These are phyloP conservation scores for Nematolebias whitei DNA, from an alignment of 2,113 vertebrate species.

Conservation along the genomic window DNA sequence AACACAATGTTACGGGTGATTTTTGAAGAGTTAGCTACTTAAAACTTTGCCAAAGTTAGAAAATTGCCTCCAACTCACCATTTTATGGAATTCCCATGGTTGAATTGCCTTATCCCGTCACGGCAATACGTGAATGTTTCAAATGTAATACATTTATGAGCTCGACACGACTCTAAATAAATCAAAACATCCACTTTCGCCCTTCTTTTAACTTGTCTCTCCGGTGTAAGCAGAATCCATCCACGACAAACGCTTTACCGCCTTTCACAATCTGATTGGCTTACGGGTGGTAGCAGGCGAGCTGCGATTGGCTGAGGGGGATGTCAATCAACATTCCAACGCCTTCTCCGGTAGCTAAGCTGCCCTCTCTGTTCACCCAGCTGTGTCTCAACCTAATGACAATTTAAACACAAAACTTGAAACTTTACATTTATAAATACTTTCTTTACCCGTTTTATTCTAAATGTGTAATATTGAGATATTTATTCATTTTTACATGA, in stretches of 20 bases:
- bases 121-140: not conserved
- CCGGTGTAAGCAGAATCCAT: slow-evolving; percentile 65
- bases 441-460: no score
- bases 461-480: no score
- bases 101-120: not conserved
- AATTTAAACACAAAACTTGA: not conserved
- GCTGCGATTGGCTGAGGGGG: slow-evolving; percentile 52
- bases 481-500: no score
- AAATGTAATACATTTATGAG: slow-evolving; percentile 16
- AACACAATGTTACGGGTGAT: not conserved
- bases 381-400: slow-evolving; percentile 31
- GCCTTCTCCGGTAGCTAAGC: slow-evolving; percentile 27
- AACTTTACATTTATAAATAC: not conserved
- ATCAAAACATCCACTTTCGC: slow-evolving; percentile 46
- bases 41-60: slow-evolving; percentile 44
- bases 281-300: rapidly evolving
- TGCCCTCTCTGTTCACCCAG: slow-evolving; percentile 46
- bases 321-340: slow-evolving; percentile 58
- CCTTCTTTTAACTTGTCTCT: slow-evolving; percentile 44
- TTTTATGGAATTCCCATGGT: slow-evolving; percentile 15
- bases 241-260: slow-evolving; percentile 31
- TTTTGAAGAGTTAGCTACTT: not conserved
- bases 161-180: slow-evolving; percentile 3
- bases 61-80: slow-evolving; percentile 65
- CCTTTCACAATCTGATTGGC: slow-evolving; percentile 64